These are phyloP conservation scores for Axinella damicornis DNA, from an alignment of 37 sponge, comb jelly and placozoan species.

Conservation along the genomic window DNA sequence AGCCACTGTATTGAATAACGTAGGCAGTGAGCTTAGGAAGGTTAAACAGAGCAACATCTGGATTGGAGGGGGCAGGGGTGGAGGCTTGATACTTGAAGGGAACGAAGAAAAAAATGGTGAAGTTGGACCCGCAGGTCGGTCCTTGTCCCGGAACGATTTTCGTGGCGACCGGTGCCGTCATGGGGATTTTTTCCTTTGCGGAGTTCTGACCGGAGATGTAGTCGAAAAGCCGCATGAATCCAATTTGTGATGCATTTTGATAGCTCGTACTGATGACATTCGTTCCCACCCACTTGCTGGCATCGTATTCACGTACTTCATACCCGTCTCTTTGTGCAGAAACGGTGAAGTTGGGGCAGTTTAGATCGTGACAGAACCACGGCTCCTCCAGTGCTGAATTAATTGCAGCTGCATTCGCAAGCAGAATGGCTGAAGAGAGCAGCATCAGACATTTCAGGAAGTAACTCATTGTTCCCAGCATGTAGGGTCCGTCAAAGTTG, in stretches of 20 bases:
- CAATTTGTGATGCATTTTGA: slow-evolving; percentile 7
- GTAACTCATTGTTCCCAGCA: too few relatives aligned
- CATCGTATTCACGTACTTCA: slow-evolving; percentile 22
- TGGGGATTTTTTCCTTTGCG: slow-evolving; percentile 13
- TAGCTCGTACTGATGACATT: background rate
- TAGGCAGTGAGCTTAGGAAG: slow-evolving; percentile 34
- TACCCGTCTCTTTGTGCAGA: slow-evolving; percentile 12
- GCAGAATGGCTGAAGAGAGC: too few relatives aligned
- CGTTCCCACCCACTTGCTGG: slow-evolving; percentile 48
- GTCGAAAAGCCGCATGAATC: background rate
- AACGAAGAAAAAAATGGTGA: slow-evolving; percentile 37
- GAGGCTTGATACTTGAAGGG: slow-evolving; percentile 31
- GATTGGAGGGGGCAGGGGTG: slow-evolving; percentile 25
- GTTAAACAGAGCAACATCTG: background rate
- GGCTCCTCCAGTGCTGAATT: too few relatives aligned
- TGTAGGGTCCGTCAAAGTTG: too few relatives aligned
- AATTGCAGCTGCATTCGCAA: too few relatives aligned
- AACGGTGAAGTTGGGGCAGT: too few relatives aligned
- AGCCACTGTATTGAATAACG: slow-evolving; percentile 21
- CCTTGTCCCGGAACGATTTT: slow-evolving; percentile 25
- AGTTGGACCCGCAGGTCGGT: slow-evolving; percentile 12
- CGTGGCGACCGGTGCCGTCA: slow-evolving; percentile 31
- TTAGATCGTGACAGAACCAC: too few relatives aligned
- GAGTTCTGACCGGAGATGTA: slow-evolving; percentile 31
- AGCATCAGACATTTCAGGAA: too few relatives aligned